Base-by-base conservation (phyloP, 1,140 invertebrate species). In the Octopus sinensis region DNA sequence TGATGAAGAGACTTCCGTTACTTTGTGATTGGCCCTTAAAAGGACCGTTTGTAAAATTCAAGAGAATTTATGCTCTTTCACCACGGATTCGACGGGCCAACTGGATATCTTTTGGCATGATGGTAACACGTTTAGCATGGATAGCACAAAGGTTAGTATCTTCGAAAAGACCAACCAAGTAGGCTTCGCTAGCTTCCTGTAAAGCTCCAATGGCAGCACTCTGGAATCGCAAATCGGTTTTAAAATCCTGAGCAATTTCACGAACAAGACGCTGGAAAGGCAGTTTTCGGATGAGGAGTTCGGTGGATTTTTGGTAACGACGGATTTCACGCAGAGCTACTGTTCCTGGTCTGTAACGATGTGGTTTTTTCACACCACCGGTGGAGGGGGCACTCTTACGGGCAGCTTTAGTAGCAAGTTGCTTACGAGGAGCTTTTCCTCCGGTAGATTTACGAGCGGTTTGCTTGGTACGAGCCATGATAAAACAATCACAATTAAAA, bases 61-160 rank as follows among this genome's bases (percentile, higher is more conserved):
- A 43, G 30, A 43, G 30, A 43, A 43, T 79, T 85, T 90, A 88
- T 83, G 89, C 87, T 81, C 88, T 84, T 82, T 90, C 90, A 51
- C 90, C 89, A 75, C 90, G 84, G 79, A 90, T 90, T 82, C 89
- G 83, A 77, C 89, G 84, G 53, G 89, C 89, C 82, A 90, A 84
- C 85, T 98, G 96, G 87, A 98, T 98, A 89, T 97, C 96, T 92
- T 97, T 97, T 80, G 96, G 96, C 96, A 97, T 97, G 88, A 98
- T 97, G 84, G 96, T 97, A 62, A 98, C 96, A 88, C 96, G 94
- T 91, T 97, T 97, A 83, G 96, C 96, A 88, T 97, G 96, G 90
- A 97, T 97, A 83, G 96, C 96, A 92, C 96, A 97, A 93, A 97
- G 93, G 91, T 97, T 97, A 83, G 96, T 96, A 91, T 97, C 96